These are phyloP conservation scores for Oceanodroma leucorhoa DNA, from an alignment of 2,797 vertebrate species.

Conservation along the genomic window DNA sequence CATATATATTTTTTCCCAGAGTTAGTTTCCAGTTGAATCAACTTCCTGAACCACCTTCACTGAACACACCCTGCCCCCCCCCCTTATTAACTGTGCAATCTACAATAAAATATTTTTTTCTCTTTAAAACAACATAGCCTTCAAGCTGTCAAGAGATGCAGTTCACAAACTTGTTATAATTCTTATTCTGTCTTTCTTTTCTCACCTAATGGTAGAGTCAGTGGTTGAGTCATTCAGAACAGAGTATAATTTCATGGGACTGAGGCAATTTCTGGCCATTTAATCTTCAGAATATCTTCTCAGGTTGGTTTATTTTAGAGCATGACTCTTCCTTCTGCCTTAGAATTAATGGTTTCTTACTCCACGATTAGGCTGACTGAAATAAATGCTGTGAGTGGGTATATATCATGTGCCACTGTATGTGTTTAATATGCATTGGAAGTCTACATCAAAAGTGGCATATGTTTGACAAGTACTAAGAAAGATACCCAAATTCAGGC, in stretches of 20 bases:
- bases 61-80: not conserved
- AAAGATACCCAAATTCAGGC: not conserved
- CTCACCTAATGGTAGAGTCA: not conserved
- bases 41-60: not conserved
- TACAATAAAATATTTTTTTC: not conserved
- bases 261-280: not conserved
- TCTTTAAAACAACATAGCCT: not conserved
- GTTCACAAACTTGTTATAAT: not conserved
- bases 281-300: not conserved
- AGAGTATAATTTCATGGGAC: not conserved
- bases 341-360: not conserved
- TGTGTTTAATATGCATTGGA: not conserved
- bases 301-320: not conserved
- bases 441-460: not conserved
- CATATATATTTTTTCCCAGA: not conserved
- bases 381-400: not conserved
- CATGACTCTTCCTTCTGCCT: not conserved
- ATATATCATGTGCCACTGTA: not conserved
- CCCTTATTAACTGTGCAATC: not conserved
- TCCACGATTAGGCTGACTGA: not conserved
- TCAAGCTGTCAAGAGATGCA: not conserved
- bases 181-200: not conserved
- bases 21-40: not conserved
- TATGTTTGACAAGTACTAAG: not conserved
- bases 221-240: not conserved